A percentile compares a stretch with the other conserved stretches of the same genome.
These are phyloP conservation scores for Cyclophora albipunctata DNA, from an alignment of 2,888 invertebrate genomes.

Conservation along the genomic window DNA sequence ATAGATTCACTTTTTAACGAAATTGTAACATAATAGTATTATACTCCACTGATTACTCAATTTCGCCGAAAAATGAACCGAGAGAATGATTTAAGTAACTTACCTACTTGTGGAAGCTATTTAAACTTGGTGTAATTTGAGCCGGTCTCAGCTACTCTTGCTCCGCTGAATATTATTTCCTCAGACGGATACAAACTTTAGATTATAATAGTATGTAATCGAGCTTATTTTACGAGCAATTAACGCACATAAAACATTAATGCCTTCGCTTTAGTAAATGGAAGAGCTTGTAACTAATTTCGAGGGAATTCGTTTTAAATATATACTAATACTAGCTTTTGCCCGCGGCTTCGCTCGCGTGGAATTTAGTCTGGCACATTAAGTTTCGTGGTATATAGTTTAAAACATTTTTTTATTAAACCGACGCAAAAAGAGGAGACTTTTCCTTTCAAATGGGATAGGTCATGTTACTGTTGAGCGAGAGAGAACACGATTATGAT, in stretches of 20 bases:
- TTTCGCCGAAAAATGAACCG: constrained; percentile 29
- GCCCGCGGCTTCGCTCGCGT: no score
- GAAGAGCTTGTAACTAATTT: constrained; percentile 1
- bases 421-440: no score
- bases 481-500: no score
- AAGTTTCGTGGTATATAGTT: no score
- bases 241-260: constrained; percentile 2
- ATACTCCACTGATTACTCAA: constrained; percentile 6
- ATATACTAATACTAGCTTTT: no score
- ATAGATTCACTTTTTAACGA: no score
- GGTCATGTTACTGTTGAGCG: no score
- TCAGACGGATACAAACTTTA: constrained; percentile 20
- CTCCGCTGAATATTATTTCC: constrained; percentile 25
- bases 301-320: background rate
- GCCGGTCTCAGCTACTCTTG: constrained; percentile 22
- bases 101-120: constrained; percentile 40
- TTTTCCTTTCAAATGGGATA: no score
- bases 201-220: constrained; percentile 8
- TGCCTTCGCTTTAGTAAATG: constrained; percentile 9
- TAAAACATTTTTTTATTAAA: no score
- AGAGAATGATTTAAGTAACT: constrained; percentile 30
- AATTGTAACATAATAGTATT: no score
- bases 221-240: constrained; percentile 4
- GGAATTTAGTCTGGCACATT: no score
- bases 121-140: constrained; percentile 40